Conservation (phyloP, 2,797 vertebrate genomes). For the Aplochiton taeniatus region DNA sequence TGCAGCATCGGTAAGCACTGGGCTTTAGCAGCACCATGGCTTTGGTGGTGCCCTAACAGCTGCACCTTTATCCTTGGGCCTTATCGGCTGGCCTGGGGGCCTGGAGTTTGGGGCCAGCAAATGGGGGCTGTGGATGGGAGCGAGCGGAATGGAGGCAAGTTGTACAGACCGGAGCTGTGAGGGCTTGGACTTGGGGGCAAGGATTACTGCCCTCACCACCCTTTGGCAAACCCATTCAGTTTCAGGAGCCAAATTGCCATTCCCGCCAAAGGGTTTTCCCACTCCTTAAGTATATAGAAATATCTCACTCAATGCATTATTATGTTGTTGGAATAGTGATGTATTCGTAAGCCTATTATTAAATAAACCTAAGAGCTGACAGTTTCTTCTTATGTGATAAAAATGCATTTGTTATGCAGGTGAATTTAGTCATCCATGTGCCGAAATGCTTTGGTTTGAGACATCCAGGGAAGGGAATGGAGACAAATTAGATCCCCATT, state of each 20-base stretch:
- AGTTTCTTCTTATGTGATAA: too few relatives aligned
- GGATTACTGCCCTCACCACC: background rate
- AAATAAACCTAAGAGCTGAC: too few relatives aligned
- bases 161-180: background rate
- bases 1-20: constrained; percentile 57
- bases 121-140: constrained; percentile 19
- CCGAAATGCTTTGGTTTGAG: background rate
- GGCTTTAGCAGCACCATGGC: constrained; percentile 64
- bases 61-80: constrained; percentile 66
- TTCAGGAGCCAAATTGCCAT: too few relatives aligned
- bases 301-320: too few relatives aligned
- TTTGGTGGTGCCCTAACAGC: constrained; percentile 62
- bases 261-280: too few relatives aligned
- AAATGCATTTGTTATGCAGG: background rate
- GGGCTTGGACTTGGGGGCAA: background rate
- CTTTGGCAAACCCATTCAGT: too few relatives aligned
- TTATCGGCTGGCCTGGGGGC: constrained; percentile 56
- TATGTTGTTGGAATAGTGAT: too few relatives aligned
- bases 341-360: too few relatives aligned
- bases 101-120: constrained; percentile 17
- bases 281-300: too few relatives aligned
- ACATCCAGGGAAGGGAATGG: constrained; percentile 16
- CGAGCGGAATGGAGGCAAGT: constrained; percentile 12
- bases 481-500: constrained; percentile 53
- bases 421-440: background rate